Conservation (phyloP, 2,888 invertebrate genomes). For the Macrosiphum euphorbiae region DNA sequence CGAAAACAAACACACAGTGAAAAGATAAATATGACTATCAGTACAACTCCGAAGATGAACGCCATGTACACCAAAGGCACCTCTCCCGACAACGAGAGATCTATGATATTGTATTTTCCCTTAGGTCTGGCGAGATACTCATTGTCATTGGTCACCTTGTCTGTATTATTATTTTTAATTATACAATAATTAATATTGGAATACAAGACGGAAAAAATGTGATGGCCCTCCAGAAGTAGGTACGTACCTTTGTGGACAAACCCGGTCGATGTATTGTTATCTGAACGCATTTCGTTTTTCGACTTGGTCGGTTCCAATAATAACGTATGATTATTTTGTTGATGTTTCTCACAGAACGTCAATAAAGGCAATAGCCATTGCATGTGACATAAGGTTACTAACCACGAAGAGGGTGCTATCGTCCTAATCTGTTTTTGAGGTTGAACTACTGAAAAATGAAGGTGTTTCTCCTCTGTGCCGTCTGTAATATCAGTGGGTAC, state of each 20-base stretch:
- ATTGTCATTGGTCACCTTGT: background rate
- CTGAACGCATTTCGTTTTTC: background rate
- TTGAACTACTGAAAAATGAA: background rate
- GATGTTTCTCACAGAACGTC: background rate
- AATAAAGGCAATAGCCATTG: background rate
- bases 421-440: background rate
- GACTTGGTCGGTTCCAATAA: background rate
- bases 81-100: background rate
- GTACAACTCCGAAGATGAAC: background rate
- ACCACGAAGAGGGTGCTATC: background rate
- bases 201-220: background rate
- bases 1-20: background rate
- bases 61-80: background rate
- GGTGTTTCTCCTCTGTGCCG: background rate
- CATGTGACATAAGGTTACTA: background rate
- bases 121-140: background rate
- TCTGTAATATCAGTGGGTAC: background rate
- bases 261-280: background rate
- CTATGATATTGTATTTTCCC: background rate
- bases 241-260: background rate
- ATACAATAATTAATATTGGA: background rate
- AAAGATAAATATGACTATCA: conserved; percentile 1
- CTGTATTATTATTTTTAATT: background rate
- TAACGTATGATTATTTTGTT: background rate
- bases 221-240: background rate